phyloP scores from a whole-genome alignment of 2,113 vertebrate species.

The Dermatemys mawii region DNA sequence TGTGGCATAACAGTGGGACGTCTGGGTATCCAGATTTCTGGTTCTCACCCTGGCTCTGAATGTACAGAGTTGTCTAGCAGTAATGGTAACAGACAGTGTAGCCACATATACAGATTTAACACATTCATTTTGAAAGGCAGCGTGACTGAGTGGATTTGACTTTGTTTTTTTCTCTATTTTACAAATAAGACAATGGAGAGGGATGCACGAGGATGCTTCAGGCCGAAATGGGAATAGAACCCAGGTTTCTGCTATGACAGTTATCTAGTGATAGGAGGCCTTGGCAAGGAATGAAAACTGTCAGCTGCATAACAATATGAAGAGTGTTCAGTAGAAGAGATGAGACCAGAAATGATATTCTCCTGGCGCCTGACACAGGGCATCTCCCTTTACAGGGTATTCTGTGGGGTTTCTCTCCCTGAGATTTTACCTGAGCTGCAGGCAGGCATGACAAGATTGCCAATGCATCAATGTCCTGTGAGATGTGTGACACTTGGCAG shows the following conservation, averaged over 20 bases:
- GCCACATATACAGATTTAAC: neutral
- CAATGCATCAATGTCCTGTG: fast-evolving
- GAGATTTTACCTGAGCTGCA: neutral
- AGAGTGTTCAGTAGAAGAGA: neutral
- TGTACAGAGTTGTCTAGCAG: neutral
- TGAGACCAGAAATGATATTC: neutral
- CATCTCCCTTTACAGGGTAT: neutral
- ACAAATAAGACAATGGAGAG: neutral
- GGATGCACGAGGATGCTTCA: neutral
- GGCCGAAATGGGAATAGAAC: neutral
- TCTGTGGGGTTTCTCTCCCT: neutral
- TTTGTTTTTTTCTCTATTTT: neutral
- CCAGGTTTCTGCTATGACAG: neutral
- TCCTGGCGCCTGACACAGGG: neutral
- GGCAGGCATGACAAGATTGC: neutral
- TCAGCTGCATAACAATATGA: neutral
- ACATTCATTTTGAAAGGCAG: neutral
- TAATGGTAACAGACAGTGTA: neutral
- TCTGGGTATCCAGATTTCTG: neutral
- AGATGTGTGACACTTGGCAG: neutral
- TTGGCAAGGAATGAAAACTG: neutral
- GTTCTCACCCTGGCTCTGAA: neutral
- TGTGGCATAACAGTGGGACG: neutral
- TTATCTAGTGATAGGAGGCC: neutral
- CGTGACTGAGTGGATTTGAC: neutral